A percentile compares a stretch with the other conserved stretches of the same genome.
phyloP scores from a whole-genome alignment of 2,797 vertebrate species.

The Pygocentrus nattereri region DNA sequence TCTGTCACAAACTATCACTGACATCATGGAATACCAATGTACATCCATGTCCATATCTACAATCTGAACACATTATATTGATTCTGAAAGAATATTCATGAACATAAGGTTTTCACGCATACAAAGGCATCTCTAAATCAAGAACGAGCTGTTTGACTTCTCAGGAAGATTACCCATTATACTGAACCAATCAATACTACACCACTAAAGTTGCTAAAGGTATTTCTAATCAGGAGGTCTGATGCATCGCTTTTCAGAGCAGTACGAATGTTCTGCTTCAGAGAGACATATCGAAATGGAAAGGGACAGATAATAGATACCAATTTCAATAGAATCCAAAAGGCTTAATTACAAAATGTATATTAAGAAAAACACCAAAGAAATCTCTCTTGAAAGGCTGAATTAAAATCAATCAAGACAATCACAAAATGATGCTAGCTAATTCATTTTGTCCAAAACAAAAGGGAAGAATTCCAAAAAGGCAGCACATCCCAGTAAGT shows the following conservation, averaged over 20 bases:
- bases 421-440: slow-evolving; percentile 12
- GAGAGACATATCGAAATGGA: background rate
- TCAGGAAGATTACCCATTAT: background rate
- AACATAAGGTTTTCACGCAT: too few species aligned
- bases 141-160: background rate
- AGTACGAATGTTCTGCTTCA: background rate
- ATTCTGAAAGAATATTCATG: background rate
- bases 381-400: background rate
- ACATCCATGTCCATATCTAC: background rate
- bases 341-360: slow-evolving; percentile 7
- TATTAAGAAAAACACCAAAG: background rate
- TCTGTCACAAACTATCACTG: too few species aligned
- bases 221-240: background rate
- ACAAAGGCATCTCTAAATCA: background rate
- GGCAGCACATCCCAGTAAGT: background rate
- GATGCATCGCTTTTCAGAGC: background rate
- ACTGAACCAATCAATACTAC: slow-evolving; percentile 1
- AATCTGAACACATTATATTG: background rate
- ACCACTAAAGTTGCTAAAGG: background rate
- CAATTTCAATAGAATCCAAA: background rate
- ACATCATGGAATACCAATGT: too few species aligned
- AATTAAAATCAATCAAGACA: slow-evolving; percentile 11
- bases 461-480: background rate
- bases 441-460: slow-evolving; percentile 12
- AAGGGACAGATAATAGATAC: background rate